Conservation (phyloP, 2,888 invertebrate species). For the Leptarthrus brevirostris region DNA sequence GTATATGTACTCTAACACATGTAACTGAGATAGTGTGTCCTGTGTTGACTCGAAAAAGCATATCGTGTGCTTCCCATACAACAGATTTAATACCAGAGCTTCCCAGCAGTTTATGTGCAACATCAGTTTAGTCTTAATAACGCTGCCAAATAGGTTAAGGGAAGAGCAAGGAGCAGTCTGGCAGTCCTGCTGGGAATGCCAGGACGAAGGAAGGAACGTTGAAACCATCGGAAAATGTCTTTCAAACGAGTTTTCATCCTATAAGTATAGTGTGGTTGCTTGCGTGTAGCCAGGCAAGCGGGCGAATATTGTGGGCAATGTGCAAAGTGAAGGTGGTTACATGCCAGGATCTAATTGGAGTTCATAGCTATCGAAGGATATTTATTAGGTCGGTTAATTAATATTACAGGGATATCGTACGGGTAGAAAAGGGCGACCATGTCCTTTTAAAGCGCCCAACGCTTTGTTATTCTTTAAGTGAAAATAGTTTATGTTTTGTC, state of each 20-base stretch:
- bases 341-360: conserved; percentile 46
- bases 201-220: neutral
- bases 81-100: conserved; percentile 29
- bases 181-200: too few species aligned
- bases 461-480: conserved; percentile 36
- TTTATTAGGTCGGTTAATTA: conserved; percentile 46
- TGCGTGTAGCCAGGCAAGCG: too few species aligned
- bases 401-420: conserved; percentile 30
- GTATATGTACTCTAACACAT: too few species aligned
- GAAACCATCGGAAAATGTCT: conserved; percentile 37
- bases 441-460: conserved; percentile 1
- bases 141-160: conserved; percentile 30
- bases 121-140: conserved; percentile 44
- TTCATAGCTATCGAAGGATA: conserved; percentile 46
- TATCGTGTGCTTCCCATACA: conserved; percentile 10
- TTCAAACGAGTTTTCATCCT: conserved; percentile 29
- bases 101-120: conserved; percentile 36
- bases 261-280: neutral
- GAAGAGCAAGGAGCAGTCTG: neutral
- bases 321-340: conserved; percentile 40
- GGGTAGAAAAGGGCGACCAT: neutral
- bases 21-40: conserved; percentile 9
- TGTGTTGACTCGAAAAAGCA: too few species aligned
- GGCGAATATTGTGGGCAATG: conserved; percentile 14
- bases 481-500: conserved; percentile 23